Base-by-base conservation (phyloP, 2,888 invertebrate genomes). In the Tinea trinotella region DNA sequence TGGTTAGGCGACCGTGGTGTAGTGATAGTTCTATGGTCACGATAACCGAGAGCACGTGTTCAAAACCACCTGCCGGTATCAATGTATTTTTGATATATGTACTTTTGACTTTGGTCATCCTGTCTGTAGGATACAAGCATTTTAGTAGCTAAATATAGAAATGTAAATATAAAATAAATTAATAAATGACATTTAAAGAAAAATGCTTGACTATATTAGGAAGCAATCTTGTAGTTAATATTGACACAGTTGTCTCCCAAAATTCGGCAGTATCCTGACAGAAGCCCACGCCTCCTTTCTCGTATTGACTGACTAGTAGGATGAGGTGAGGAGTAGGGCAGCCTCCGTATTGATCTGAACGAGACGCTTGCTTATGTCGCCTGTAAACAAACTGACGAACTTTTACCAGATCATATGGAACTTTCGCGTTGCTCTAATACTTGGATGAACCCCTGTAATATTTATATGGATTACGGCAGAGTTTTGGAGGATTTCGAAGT, bases 341-440 rank as follows among this genome's bases (percentile, higher is more conserved):
- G 70, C 66, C 71, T 73, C 67, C 66, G 77, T 82, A 82, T 82
- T 74, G 81, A 82, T 80, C 77, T 72, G 61, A 62, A 68, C 67
- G 64, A 65, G 68, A 65, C 67, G 62, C 66, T 63, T 56, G 57
- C 58, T 62, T 64, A 62, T 66, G 66, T 62, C 65, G 60, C 52
- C 59, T 34, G 55, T 56, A 58, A 58, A 66, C 63, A 64, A 63
- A 58, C 63, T 64, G 62, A 60, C 60, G 61, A 40, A 40, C 40
- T 40, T 40, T 40, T 40, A 13, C 40, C 40, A 40, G 13, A 12
- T 4, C 40, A 13, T 40, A 40, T 40, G 40, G n/a, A 30, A 30
- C 30, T 30, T 30, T 10, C 30, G 7, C 30, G 30, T 30, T 30
- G 7, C 3, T 7, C n/a, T 30, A 30, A 7, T 7, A 30, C 30